Evolutionary conservation across 1,140 invertebrate genomes (phyloP), one percentile per base, ranked within the genome.

Genomic region (Diploscapter pachys): DNA sequence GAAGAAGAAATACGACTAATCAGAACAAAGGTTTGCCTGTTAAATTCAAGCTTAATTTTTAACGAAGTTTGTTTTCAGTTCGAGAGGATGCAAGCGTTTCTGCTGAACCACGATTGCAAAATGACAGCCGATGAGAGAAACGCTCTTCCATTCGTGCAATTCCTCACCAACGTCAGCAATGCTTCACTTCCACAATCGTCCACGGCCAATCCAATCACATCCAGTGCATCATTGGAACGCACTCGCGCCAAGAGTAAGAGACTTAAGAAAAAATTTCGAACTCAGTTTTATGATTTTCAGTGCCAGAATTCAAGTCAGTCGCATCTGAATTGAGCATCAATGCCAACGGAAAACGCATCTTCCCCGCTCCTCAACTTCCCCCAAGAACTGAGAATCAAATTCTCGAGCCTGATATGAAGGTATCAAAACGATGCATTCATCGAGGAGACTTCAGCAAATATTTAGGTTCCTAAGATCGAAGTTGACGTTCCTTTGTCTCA

Each of bases 391-490:
- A 74, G 11, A 69, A 66, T 53, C 62, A 59, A 57, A 66, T 74
- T 13, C 53, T 50, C 2, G 73, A 74, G 13, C 73, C 73, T 6
- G 73, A 74, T 11, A 50, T 68, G 2, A 74, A 74, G 66, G 73
- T 73, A 68, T 5, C 48, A 5, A 31, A 56, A 49, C n/a, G 4
- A 69, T 31, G 11, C n/a, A 4, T 48, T 8, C 31, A 48, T 53
- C 4, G 52, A n/a, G 5, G 31, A 6, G 5, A 48, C n/a, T 72
- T 59, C 31, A 11, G 31, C 57, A 59, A 31, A 4, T 54, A 54
- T 72, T 55, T 61, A 74, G 65, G 55, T 74, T 53, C 73, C 73
- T 11, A 74, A 74, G 64, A 68, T 74, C 54, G 73, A 74, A 31
- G 48, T 74, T 56, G 64, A 74, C 56, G 65, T n/a, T n/a, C 68